phyloP scores from a whole-genome alignment of 1,140 invertebrate species.

The Philaenus spumarius region DNA sequence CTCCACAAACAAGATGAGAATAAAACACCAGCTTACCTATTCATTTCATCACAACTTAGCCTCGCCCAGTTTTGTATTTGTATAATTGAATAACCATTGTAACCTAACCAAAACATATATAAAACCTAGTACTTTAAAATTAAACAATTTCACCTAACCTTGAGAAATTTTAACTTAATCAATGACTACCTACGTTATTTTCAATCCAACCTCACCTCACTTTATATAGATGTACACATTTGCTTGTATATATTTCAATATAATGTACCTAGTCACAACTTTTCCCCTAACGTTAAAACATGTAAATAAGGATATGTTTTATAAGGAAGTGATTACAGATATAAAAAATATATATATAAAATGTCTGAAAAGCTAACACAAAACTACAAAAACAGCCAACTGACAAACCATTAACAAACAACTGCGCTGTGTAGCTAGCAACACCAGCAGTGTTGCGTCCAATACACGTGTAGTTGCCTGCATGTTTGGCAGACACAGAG shows the following conservation, averaged over 20 bases:
- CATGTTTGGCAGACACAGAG: slow-evolving; percentile 57
- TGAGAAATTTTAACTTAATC: not conserved
- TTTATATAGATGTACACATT: too few species aligned
- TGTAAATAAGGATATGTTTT: not conserved
- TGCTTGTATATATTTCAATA: too few species aligned
- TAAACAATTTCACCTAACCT: not conserved
- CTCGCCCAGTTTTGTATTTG: too few species aligned
- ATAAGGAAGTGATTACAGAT: not conserved
- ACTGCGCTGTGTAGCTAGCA: slow-evolving; percentile 50
- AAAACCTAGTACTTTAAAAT: not conserved
- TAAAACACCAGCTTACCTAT: not conserved
- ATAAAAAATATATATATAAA: not conserved
- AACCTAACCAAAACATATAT: too few species aligned
- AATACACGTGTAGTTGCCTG: slow-evolving; percentile 72
- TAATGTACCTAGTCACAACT: too few species aligned
- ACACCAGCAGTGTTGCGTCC: slow-evolving; percentile 64
- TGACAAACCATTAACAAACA: slow-evolving; percentile 59
- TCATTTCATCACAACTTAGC: not conserved
- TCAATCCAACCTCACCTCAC: too few species aligned
- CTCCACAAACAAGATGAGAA: not conserved
- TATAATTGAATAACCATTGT: too few species aligned
- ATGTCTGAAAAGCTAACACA: not conserved
- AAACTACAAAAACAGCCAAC: not conserved
- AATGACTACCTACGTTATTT: not conserved
- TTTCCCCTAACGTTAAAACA: not conserved